Conservation (phyloP, 2,113 vertebrate species). For the Egretta garzetta region DNA sequence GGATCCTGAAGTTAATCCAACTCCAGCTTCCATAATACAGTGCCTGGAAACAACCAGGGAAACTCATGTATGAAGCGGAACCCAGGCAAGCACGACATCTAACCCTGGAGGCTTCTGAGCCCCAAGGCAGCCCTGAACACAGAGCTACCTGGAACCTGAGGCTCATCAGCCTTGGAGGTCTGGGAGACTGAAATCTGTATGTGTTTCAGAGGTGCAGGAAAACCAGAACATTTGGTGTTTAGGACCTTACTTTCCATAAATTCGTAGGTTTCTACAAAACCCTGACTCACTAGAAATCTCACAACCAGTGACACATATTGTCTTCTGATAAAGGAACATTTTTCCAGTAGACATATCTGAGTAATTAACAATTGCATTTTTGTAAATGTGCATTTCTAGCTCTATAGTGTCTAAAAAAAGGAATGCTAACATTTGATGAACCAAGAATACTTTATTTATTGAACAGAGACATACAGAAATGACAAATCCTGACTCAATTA, state of each 20-base stretch:
- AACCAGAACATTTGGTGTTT: background rate
- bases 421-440: background rate
- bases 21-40: background rate
- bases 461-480: background rate
- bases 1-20: background rate
- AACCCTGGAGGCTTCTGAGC: background rate
- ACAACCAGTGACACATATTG: background rate
- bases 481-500: background rate
- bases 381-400: background rate
- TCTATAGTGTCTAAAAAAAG: background rate
- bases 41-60: background rate
- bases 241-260: background rate
- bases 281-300: background rate
- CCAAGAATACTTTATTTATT: background rate
- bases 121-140: background rate
- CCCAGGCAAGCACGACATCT: background rate
- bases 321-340: background rate
- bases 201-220: background rate
- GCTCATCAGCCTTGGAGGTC: rapidly evolving
- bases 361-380: background rate
- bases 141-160: background rate
- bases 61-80: background rate
- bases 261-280: background rate
- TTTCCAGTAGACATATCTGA: background rate
- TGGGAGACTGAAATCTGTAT: rapidly evolving